Percentiles rank a stretch among this genome's conserved stretches.
These are phyloP conservation scores for Eristalis tenax DNA, from an alignment of 2,888 invertebrate species.

Conservation along the genomic window DNA sequence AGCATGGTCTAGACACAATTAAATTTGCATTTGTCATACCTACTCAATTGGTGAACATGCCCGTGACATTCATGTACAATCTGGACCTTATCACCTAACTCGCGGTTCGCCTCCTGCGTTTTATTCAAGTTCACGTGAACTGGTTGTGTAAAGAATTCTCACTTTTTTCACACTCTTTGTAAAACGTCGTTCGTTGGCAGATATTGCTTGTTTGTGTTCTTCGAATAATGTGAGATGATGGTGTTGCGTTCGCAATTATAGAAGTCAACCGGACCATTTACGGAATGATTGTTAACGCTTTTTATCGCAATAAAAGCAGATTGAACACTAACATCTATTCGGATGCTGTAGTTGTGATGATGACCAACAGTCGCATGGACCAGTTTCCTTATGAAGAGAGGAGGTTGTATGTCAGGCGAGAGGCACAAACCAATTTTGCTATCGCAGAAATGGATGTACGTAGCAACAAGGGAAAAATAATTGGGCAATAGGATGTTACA, in stretches of 20 bases:
- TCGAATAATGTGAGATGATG: slow-evolving; percentile 5
- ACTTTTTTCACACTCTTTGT: slow-evolving; percentile 13
- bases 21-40: slow-evolving; percentile 41
- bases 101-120: not conserved
- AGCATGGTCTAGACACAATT: slow-evolving; percentile 38
- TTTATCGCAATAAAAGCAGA: slow-evolving; percentile 30
- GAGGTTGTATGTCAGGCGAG: slow-evolving; percentile 11
- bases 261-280: slow-evolving; percentile 42
- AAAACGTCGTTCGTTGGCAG: slow-evolving; percentile 9
- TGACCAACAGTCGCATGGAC: not conserved
- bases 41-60: not conserved
- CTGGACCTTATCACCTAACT: slow-evolving; percentile 17
- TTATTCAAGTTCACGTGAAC: slow-evolving; percentile 7
- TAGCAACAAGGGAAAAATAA: not conserved
- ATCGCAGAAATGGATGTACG: not conserved
- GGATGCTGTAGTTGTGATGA: slow-evolving; percentile 9
- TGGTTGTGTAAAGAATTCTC: slow-evolving; percentile 21
- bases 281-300: slow-evolving; percentile 57
- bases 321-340: slow-evolving; percentile 25
- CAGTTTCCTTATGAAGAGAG: slow-evolving; percentile 2
- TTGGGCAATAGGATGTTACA: not conserved
- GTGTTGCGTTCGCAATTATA: slow-evolving; percentile 30
- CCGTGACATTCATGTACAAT: slow-evolving; percentile 1
- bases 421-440: not conserved
- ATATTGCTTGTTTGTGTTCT: slow-evolving; percentile 3